These are phyloP conservation scores for Clarias pachynema DNA, from an alignment of 2,797 vertebrate genomes.

Conservation along the genomic window DNA sequence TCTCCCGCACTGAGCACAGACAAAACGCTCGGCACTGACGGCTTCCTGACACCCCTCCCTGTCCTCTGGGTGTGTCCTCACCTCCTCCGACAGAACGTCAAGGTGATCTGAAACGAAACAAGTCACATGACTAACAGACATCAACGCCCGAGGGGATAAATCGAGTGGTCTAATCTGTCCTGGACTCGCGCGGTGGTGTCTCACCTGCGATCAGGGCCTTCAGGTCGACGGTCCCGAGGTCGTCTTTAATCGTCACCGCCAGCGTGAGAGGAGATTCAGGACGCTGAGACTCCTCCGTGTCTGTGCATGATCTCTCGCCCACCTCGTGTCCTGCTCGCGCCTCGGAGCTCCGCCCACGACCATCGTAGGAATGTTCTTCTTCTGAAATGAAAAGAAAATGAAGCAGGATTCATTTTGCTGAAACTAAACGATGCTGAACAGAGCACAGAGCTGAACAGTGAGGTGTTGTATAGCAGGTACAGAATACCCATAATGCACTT, in stretches of 20 bases:
- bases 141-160: neutral
- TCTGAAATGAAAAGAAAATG: conserved; percentile 55
- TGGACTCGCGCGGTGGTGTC: conserved; percentile 19
- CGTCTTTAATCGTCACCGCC: conserved; percentile 66
- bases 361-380: conserved; percentile 73
- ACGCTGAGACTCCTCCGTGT: conserved; percentile 29
- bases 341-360: conserved; percentile 26
- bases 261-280: conserved; percentile 58
- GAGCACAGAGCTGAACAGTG: neutral
- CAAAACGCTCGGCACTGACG: conserved; percentile 37
- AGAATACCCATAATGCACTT: neutral
- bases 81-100: conserved; percentile 10
- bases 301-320: neutral
- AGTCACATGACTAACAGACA: neutral
- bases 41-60: conserved; percentile 19
- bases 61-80: conserved; percentile 9
- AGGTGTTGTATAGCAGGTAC: neutral
- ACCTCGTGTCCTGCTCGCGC: conserved; percentile 20
- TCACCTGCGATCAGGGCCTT: conserved; percentile 65
- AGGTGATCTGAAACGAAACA: conserved; percentile 8
- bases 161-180: neutral
- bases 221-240: conserved; percentile 64
- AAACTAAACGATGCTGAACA: neutral
- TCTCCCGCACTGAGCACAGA: conserved; percentile 66
- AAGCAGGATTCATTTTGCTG: neutral